Percentiles rank a stretch among this genome's conserved stretches.
phyloP scores from a whole-genome alignment of 2,113 vertebrate genomes.

The Prolemur simus region DNA sequence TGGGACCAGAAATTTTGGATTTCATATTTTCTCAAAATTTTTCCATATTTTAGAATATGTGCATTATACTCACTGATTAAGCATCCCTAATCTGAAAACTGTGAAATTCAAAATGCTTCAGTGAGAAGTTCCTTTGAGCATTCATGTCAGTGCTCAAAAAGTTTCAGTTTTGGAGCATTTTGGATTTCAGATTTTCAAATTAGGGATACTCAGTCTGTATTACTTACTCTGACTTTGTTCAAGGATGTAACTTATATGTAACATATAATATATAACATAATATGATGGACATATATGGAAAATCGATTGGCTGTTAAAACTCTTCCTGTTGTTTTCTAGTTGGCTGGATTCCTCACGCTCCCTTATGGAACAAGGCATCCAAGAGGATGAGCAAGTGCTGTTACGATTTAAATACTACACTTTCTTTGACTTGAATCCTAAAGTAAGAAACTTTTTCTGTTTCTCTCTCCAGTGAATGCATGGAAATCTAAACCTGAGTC shows the following conservation, averaged over 20 bases:
- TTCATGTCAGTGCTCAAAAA: background rate
- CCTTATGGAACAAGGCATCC: conserved; percentile 96
- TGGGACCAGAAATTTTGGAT: background rate
- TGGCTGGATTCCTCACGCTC: conserved; percentile 98
- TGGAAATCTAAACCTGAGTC: background rate
- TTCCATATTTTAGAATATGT: background rate
- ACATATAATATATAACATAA: background rate
- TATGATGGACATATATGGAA: background rate
- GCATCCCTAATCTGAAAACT: background rate
- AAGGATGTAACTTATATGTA: background rate
- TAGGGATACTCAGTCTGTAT: background rate
- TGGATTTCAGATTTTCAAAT: background rate
- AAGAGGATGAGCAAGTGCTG: conserved; percentile 91
- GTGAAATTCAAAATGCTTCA: background rate
- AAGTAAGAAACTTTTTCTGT: conserved; percentile 86
- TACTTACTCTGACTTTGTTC: conserved; percentile 1
- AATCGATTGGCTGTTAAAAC: conserved; percentile 23
- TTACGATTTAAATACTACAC: conserved; percentile 98
- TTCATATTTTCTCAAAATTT: background rate
- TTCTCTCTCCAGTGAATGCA: conserved; percentile 12
- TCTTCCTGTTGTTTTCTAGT: conserved; percentile 80
- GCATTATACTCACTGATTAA: background rate
- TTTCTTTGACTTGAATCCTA: conserved; percentile 99
- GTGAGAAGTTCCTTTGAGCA: background rate
- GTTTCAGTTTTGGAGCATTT: background rate